Evolutionary conservation across 2,888 invertebrate species (phyloP).

Genomic region (Cosmia pyralina): DNA sequence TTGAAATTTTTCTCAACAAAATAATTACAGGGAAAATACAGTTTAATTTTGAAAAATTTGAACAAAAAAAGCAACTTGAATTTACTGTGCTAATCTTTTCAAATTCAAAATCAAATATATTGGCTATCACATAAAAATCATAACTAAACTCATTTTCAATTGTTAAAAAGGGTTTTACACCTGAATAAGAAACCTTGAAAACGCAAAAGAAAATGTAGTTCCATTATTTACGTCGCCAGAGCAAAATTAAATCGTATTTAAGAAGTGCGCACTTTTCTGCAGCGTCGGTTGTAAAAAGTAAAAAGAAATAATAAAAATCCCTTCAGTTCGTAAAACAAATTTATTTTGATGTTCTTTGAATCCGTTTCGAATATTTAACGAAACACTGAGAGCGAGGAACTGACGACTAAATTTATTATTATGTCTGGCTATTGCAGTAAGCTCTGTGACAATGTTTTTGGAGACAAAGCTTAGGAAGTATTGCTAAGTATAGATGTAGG

Average conservation of each 20-base stretch:
- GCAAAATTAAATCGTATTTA: constrained; percentile 62
- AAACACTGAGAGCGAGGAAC: constrained; percentile 31
- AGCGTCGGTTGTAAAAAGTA: constrained; percentile 56
- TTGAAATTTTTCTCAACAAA: neutral
- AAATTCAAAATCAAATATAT: neutral
- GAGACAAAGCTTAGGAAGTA: constrained; percentile 9
- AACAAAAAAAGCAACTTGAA: neutral
- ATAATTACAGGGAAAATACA: neutral
- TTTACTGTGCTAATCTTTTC: neutral
- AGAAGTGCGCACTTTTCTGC: constrained; percentile 60
- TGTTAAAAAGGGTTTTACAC: neutral
- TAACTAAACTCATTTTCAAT: neutral
- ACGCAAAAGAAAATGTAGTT: constrained; percentile 13
- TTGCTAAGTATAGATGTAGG: neutral
- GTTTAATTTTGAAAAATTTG: neutral
- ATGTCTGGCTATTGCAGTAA: constrained; percentile 25
- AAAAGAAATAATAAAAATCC: constrained; percentile 63
- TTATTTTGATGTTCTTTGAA: constrained; percentile 61
- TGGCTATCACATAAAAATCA: neutral
- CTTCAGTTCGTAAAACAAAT: constrained; percentile 59
- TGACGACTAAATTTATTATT: constrained; percentile 23
- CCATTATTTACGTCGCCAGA: constrained; percentile 29
- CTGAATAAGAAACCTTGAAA: constrained; percentile 1
- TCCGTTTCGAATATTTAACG: constrained; percentile 52
- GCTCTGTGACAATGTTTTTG: constrained; percentile 16